Evolutionary conservation across 2,888 invertebrate species (phyloP).

Genomic region (Tipula lateralis): DNA sequence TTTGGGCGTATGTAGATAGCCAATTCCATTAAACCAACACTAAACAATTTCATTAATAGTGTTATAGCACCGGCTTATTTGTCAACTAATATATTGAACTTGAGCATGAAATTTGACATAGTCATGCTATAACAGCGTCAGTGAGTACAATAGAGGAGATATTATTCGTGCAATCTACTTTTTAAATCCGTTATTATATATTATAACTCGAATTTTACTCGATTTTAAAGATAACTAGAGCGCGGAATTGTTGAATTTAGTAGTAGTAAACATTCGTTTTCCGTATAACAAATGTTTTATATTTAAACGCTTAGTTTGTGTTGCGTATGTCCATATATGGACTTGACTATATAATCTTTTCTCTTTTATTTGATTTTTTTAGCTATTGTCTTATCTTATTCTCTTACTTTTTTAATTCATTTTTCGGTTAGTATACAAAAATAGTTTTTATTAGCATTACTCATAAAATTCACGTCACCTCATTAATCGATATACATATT

Average conservation of each 20-base stretch:
- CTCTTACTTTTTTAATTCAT: background rate
- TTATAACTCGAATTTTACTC: background rate
- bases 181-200: background rate
- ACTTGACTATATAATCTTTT: background rate
- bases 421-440: background rate
- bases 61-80: no score
- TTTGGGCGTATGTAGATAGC: no score
- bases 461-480: background rate
- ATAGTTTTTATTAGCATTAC: background rate
- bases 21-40: no score
- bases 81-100: background rate
- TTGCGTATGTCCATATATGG: constrained; percentile 30
- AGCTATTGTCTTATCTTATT: background rate
- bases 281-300: background rate
- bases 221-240: background rate
- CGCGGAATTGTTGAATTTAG: background rate
- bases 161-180: background rate
- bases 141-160: background rate
- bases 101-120: background rate
- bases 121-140: background rate
- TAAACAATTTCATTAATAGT: no score
- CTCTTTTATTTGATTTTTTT: background rate
- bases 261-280: background rate
- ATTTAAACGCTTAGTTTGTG: background rate
- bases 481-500: background rate